Evolutionary conservation across 2,113 vertebrate genomes (phyloP).

Genomic region (Cephalopterus ornatus): DNA sequence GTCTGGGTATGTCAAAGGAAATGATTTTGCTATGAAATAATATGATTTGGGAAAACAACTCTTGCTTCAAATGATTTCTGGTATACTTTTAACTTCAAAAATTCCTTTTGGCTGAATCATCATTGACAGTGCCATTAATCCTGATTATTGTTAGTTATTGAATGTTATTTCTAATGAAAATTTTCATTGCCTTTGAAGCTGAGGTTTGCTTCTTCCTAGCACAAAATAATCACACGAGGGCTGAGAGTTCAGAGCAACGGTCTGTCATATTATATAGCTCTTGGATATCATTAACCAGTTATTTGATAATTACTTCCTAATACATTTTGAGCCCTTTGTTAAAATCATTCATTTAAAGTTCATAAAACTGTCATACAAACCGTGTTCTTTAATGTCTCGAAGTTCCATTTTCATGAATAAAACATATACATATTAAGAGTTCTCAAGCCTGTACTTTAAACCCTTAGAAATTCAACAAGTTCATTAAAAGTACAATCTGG

Average conservation of each 20-base stretch:
- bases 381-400: background rate
- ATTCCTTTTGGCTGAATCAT: background rate
- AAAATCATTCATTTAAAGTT: background rate
- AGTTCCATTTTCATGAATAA: conserved; percentile 33
- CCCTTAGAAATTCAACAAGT: background rate
- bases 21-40: conserved; percentile 25
- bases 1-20: background rate
- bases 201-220: background rate
- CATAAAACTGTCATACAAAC: conserved; percentile 23
- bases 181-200: conserved; percentile 37
- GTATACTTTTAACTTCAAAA: background rate
- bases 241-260: background rate
- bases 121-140: conserved; percentile 49
- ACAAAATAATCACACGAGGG: background rate
- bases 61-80: background rate
- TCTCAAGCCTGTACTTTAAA: background rate
- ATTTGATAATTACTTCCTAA: conserved; percentile 51
- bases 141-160: conserved; percentile 23
- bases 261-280: background rate
- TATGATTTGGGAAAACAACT: background rate
- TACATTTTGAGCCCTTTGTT: background rate
- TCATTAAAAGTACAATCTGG: background rate
- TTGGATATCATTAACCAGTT: conserved; percentile 23
- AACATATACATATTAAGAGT: background rate
- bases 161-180: conserved; percentile 6